Evolutionary conservation across 2,797 vertebrate genomes (phyloP), one percentile per base, ranked within the genome.

Genomic region (Platyrinchus mystaceus): DNA sequence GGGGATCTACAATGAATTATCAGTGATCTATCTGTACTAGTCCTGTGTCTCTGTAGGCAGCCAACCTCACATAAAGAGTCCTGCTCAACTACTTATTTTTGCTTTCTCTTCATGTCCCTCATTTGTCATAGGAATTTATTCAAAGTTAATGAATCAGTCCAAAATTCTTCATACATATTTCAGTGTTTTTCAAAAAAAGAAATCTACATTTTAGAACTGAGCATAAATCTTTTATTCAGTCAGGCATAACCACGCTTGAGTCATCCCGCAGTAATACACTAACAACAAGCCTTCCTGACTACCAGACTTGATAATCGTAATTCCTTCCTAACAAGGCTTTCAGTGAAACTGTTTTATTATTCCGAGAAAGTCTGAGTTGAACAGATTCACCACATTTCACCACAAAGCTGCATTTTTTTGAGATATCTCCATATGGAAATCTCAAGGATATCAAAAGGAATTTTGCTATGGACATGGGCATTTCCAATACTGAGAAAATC

Each of bases 91-190:
- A 75, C 39, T 36, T 86, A 62, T 63, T 93, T 94, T 56, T 84
- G 50, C 63, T 90, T 90, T 69, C 74, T 78, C 53, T 71, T 89
- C 36, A 71, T 87, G 78, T 91, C 49, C 75, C 15, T 69, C 73
- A 84, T 94, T 95, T 94, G 76, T 78, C 69, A 28, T 3, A 53
- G 28, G 60, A 82, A 83, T 94, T 89, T 92, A 94, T 95, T 93
- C 87, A 78, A 92, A 89, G 49, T 83, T 93, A 95, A 90, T 77
- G 64, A 89, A 93, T 89, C 49, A 55, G 52, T 62, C 75, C 55
- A 77, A 83, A 88, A 83, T 55, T 73, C 84, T 89, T 90, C 79
- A 94, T 78, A 86, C 63, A 93, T 91, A 94, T 96, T 93, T 74
- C 86, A 86, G 55, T 39, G 55, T 16, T 80, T 71, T 76, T 56